phyloP scores from a whole-genome alignment of 92 coral and sea anemone species.

The Scolanthus callimorphus region DNA sequence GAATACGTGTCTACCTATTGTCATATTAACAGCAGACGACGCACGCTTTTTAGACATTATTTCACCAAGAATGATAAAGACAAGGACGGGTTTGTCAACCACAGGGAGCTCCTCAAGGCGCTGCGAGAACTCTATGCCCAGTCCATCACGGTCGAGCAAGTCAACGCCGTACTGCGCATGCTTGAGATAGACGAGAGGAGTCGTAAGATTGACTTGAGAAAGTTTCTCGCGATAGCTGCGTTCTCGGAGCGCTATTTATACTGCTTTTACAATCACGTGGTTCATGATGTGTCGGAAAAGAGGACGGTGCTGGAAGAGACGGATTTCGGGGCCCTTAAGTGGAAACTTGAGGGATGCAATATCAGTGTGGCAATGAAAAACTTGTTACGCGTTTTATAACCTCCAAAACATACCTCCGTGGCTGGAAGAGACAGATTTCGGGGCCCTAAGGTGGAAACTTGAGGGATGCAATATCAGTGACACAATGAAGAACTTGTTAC shows the following conservation, averaged over 20 bases:
- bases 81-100: slow-evolving; percentile 72
- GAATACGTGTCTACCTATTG: slow-evolving; percentile 80
- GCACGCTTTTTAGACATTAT: slow-evolving; percentile 75
- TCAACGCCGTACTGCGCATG: slow-evolving; percentile 59
- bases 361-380: slow-evolving; percentile 54
- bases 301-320: slow-evolving; percentile 87
- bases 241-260: slow-evolving; percentile 90
- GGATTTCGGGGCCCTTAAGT: slow-evolving; percentile 85
- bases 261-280: slow-evolving; percentile 41
- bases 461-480: slow-evolving; percentile 76
- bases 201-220: slow-evolving; percentile 53
- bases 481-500: slow-evolving; percentile 49
- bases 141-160: slow-evolving; percentile 66
- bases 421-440: slow-evolving; percentile 93
- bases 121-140: slow-evolving; percentile 82
- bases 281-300: slow-evolving; percentile 50
- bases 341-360: slow-evolving; percentile 87
- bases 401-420: no score
- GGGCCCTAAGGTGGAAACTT: slow-evolving; percentile 85
- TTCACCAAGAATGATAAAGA: slow-evolving; percentile 91
- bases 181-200: slow-evolving; percentile 59
- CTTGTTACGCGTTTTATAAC: slow-evolving; percentile 58
- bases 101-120: slow-evolving; percentile 77
- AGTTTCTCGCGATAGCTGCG: slow-evolving; percentile 77
- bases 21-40: slow-evolving; percentile 73